Percentiles rank a stretch among this genome's conserved stretches.
Conservation (phyloP, 1,140 invertebrate genomes). For the Drosophila orosa region DNA sequence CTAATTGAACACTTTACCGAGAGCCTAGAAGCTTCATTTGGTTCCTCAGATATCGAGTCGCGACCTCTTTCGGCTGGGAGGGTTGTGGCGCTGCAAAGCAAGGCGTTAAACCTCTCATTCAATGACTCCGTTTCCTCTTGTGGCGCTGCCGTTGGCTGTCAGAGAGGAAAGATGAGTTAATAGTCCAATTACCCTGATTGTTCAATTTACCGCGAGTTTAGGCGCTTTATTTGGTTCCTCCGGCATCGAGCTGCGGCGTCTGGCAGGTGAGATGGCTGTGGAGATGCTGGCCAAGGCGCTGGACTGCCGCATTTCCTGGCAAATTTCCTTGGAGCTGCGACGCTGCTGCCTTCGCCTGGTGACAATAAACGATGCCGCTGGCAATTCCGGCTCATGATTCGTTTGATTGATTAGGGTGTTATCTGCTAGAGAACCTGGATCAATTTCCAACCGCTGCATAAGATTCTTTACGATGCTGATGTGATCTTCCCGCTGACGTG, state of each 20-base stretch:
- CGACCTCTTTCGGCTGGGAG: no score
- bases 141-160: neutral
- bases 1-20: neutral
- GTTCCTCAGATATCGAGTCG: neutral
- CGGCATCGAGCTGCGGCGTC: neutral
- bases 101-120: neutral
- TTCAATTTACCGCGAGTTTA: neutral
- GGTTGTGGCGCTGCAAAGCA: no score
- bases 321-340: constrained; percentile 15
- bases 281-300: neutral
- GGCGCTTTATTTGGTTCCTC: neutral
- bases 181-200: no score
- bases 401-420: neutral
- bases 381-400: neutral
- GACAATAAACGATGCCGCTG: neutral
- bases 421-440: neutral
- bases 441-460: constrained; percentile 3
- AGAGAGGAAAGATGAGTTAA: neutral
- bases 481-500: neutral
- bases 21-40: neutral
- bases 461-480: neutral
- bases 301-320: constrained; percentile 9
- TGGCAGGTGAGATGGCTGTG: neutral
- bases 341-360: neutral
- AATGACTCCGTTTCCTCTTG: neutral